Conservation (phyloP, 2,797 vertebrate species). For the Agapornis canus region DNA sequence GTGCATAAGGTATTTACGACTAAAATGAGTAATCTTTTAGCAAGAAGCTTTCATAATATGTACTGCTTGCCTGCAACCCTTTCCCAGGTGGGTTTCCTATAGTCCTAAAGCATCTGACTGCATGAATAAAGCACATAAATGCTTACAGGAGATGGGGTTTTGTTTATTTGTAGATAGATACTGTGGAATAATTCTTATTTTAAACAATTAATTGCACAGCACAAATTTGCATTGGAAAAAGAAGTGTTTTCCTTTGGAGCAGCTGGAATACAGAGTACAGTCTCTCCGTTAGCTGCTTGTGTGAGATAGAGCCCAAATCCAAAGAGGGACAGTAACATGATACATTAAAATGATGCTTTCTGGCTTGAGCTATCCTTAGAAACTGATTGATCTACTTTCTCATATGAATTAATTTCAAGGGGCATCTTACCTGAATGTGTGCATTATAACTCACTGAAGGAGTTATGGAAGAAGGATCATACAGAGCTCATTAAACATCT, state of each 20-base stretch:
- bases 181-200: not conserved
- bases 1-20: accelerated
- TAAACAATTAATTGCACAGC: not conserved
- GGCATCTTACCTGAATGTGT: not conserved
- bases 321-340: not conserved
- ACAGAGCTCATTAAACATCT: not conserved
- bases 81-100: not conserved
- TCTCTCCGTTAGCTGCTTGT: not conserved
- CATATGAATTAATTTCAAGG: not conserved
- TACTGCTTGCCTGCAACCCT: not conserved
- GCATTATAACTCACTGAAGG: not conserved
- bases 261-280: not conserved
- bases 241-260: constrained; percentile 22
- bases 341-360: not conserved
- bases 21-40: not conserved
- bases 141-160: not conserved
- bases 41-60: not conserved
- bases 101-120: constrained; percentile 6
- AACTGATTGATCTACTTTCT: not conserved
- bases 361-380: not conserved
- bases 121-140: constrained; percentile 18
- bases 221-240: not conserved
- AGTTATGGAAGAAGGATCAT: not conserved
- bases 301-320: not conserved
- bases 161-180: not conserved